Percentiles rank a stretch among this genome's conserved stretches.
phyloP scores from a whole-genome alignment of 2,113 vertebrate genomes.

The Castor canadensis region DNA sequence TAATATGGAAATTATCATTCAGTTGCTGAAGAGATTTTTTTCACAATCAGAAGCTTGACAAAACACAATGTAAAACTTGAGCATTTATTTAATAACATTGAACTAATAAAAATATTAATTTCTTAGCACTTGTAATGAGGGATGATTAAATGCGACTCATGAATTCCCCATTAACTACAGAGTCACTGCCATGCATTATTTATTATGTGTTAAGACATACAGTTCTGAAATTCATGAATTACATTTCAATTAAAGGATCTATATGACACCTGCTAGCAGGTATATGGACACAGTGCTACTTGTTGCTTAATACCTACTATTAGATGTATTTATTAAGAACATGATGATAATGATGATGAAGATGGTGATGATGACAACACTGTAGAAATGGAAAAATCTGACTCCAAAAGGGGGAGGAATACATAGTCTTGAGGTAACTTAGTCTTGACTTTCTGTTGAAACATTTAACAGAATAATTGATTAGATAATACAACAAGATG shows the following conservation, averaged over 20 bases:
- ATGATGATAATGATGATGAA: slow-evolving; percentile 79
- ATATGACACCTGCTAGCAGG: not conserved
- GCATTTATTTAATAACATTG: slow-evolving; percentile 8
- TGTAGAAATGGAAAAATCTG: slow-evolving; percentile 76
- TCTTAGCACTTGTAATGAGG: slow-evolving; percentile 1
- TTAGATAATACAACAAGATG: slow-evolving; percentile 47
- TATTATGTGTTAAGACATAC: not conserved
- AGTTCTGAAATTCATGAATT: slow-evolving; percentile 15
- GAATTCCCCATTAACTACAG: not conserved
- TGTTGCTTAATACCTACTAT: slow-evolving; percentile 74
- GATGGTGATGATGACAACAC: slow-evolving; percentile 78
- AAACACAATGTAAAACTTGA: not conserved
- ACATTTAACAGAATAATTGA: slow-evolving; percentile 76
- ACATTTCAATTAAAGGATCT: slow-evolving; percentile 1
- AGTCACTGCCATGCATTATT: not conserved
- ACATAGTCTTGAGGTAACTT: slow-evolving; percentile 75
- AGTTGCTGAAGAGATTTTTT: not conserved
- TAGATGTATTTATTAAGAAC: slow-evolving; percentile 78
- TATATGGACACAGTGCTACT: slow-evolving; percentile 30
- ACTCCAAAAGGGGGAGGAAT: slow-evolving; percentile 72
- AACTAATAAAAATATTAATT: slow-evolving; percentile 51
- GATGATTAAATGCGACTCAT: not conserved
- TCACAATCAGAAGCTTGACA: not conserved
- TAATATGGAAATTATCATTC: not conserved
- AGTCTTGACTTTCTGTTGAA: slow-evolving; percentile 76